Evolutionary conservation across 2,888 invertebrate species (phyloP), one percentile per base, ranked within the genome.

Genomic region (Eubasilissa splendida): DNA sequence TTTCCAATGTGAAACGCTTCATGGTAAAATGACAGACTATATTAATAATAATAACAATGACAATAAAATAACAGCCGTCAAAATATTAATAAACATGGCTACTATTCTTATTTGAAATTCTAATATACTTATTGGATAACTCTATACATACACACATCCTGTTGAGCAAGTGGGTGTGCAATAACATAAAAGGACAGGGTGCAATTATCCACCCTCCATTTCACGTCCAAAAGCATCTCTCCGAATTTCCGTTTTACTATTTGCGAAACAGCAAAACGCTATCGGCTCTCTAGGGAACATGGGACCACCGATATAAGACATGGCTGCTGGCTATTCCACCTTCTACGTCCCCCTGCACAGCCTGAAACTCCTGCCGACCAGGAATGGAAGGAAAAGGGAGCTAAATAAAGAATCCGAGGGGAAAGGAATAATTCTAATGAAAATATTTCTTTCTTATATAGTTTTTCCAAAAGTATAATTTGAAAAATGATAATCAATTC

Each of bases 221-320:
- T 42, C 42, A 42, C 42, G 60, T 81, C 81, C 78, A 80, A 82
- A 82, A 76, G 82, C 80, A 79, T 83, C 83, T 80, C 77, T 60
- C 65, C 58, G 82, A 83, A 80, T 82, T 83, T 82, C 83, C 83
- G 78, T 79, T 82, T 83, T 81, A 81, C 76, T 79, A 82, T 82
- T 80, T 83, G 82, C 78, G 81, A 78, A 82, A 80, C 83, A 80
- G 83, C 79, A 79, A 83, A 82, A 80, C 77, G 83, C 78, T 83
- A 82, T 82, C 80, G 78, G 83, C 77, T 70, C 80, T 76, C 82
- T 50, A 31, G 80, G 80, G 70, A 14, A 70, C 53, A 54, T 31
- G 54, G 58, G 31, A 31, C 70, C 54, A 70, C 54, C 70, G 70
- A 70, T 70, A 70, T 70, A 70, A 70, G 54, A 54, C 66, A 70